Evolutionary conservation across 2,113 vertebrate species (phyloP), one percentile per base, ranked within the genome.

Genomic region (Bubo bubo): DNA sequence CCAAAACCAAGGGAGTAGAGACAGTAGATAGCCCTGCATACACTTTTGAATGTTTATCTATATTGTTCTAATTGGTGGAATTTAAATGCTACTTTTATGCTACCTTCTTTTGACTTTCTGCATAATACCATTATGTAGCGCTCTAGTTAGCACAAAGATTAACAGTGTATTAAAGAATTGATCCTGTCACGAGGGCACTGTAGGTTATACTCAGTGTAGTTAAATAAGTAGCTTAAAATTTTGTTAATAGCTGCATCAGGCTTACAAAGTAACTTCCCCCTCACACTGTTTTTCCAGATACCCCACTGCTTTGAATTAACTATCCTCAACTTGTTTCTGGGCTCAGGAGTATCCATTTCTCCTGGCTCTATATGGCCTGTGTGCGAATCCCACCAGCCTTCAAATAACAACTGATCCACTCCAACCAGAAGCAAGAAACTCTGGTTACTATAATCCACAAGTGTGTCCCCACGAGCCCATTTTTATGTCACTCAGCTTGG

Each of bases 161-260:
- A 91, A 35, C 45, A n/a, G 80, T 10, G n/a, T 81, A 85, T 91
- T 96, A 89, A 74, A 84, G 52, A 95, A 75, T 0, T 64, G 7
- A 93, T 52, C 79, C 60, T 86, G 68, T 83, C 90, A 47, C 6
- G 2, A 86, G 95, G 83, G 70, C 56, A 70, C 6, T 1, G 2
- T 13, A 39, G 39, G 39, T 39, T 39, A 39, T 39, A 39, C 39
- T 39, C 39, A 39, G 39, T 39, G 39, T 39, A 84, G 24, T 64
- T 70, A 91, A 95, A 34, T 71, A 95, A 94, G 86, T 27, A 89
- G 91, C 94, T 97, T 97, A 91, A 85, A 55, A 68, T 49, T 86
- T 76, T 55, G 39, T 37, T 86, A 83, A n/a, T 20, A 95, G 68
- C 53, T 30, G 10, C 15, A 74, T 41, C 50, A 50, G 52, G 41